Evolutionary conservation across 2,113 vertebrate genomes (phyloP), one percentile per base, ranked within the genome.

Genomic region (Myiozetetes cayanensis): DNA sequence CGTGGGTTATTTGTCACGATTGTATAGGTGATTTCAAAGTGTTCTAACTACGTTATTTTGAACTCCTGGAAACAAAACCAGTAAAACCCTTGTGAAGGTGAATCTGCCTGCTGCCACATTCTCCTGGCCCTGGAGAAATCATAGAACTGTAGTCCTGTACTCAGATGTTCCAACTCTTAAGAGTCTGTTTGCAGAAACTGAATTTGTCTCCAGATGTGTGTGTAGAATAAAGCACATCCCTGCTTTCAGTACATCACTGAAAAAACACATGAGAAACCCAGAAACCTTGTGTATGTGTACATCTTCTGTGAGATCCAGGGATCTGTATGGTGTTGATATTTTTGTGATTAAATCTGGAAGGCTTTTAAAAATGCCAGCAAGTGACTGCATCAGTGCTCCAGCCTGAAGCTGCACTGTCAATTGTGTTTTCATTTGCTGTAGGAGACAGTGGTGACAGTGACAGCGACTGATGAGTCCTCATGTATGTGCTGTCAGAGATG

Each of bases 181-280:
- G 44, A 71, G 39, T 35, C 63, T 62, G 9, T 81, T 81, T 30
- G 31, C 55, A 63, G 50, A 66, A 75, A 30, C 8, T 10, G 39
- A 61, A 46, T 56, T 95, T 78, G 18, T 61, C 56, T 76, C 35
- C 35, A 47, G 20, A 14, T 82, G 4, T 56, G 8, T 23, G 4
- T 27, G 6, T 58, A 66, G 61, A 89, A 52, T 68, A 86, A 84
- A 90, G 17, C 10, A 76, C 41, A 70, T 80, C 37, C n/a, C 35
- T 70, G 9, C 35, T 90, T 33, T 49, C 35, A 76, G 37, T 37
- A 23, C 16, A 3, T 58, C 10, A 24, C 44, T 52, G 14, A 10
- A 58, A 58, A 52, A 0, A 0, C 4, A 12, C 3, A 7, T 2
- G 5, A 70, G 24, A 85, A 59, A 28, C 55, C 15, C 52, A n/a